Base-by-base conservation (phyloP, 2,888 invertebrate species). In the Cantharis nigra region DNA sequence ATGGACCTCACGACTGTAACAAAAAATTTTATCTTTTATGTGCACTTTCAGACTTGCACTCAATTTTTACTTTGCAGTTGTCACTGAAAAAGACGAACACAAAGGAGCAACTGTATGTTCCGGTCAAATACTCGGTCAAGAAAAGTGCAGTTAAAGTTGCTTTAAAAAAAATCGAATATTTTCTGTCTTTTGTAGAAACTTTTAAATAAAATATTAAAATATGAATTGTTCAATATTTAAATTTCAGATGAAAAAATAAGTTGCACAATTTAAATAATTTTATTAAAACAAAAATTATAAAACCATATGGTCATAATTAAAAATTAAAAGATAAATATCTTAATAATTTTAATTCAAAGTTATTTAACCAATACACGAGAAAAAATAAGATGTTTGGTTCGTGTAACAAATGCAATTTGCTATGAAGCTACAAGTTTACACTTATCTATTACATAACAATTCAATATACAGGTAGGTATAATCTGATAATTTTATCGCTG, bases 101-200 rank as follows among this genome's bases (percentile, higher is more conserved):
- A 78, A 33, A 85, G 86, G 75, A 84, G 9, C 11, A 81, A 78
- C 67, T 85, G 83, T 65, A 93, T 94, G 82, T 87, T 90, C 0
- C 91, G 76, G 90, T 91, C 0, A 86, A 90, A 69, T 89, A 91
- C 70, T 85, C 88, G n/a, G 84, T 93, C 80, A 89, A 91, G 77
- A 86, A 89, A 70, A 89, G 88, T 69, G 91, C 90, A 86, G 83
- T 93, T 9, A 91, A 90, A 80, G 89, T 90, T 76, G 88, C 90
- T 80, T 84, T 91, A 0, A 94, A 92, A 84, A 95, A 95, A 89
- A 84, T 95, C 1, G 93, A 94, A 85, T 95, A 92, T 88, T 93
- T 93, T 87, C 87, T 95, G 78, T 92, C 94, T 0, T 95, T 90
- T 90, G 87, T 91, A 82, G 84, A 85, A 80, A 79, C 30, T 65